Base-by-base conservation (phyloP, 2,888 invertebrate genomes). In the Netelia virgata region DNA sequence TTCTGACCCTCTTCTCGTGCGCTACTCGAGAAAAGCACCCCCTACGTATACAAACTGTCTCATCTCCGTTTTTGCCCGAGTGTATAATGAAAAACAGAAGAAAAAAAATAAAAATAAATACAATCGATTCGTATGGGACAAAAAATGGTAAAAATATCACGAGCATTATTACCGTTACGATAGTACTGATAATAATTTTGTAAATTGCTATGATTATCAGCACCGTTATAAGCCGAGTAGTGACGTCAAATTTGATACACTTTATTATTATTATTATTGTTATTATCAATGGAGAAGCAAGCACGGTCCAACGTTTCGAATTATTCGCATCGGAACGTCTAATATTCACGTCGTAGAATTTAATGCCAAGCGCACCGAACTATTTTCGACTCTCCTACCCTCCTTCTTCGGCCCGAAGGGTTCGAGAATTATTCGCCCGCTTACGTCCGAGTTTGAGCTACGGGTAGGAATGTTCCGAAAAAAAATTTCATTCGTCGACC, bases 261-360 rank as follows among this genome's bases (percentile, higher is more conserved):
- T 80, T 74, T 74, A 73, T 73, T 47, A 73, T 74, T 36, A 72
- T 79, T 72, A 79, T 72, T 70, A 80, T 68, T 61, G 43, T 18
- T 55, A 64, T 79, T 79, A 79, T 79, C 78, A 80, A 80, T 74
- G 55, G 9, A 18, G 6, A 18, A 18, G 36, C 28, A 16, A 61
- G 63, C 70, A 69, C 55, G 69, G 64, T 64, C 11, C 28, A 82
- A 76, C 69, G 69, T 70, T 75, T 63, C 70, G 81, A 70, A 70
- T 70, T 82, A 82, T 69, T 82, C 47, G 53, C 63, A 63, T 57
- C 63, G 75, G 64, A 82, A 75, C 70, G 81, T 75, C 75, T 70
- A 76, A 75, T 75, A 81, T 82, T 64, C 81, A 64, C 64, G 81
- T 63, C 75, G 28, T 63, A 70, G 69, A 75, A 82, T 82, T 75